phyloP scores from a whole-genome alignment of 2,113 vertebrate genomes.

The Ivindomyrus marchei region DNA sequence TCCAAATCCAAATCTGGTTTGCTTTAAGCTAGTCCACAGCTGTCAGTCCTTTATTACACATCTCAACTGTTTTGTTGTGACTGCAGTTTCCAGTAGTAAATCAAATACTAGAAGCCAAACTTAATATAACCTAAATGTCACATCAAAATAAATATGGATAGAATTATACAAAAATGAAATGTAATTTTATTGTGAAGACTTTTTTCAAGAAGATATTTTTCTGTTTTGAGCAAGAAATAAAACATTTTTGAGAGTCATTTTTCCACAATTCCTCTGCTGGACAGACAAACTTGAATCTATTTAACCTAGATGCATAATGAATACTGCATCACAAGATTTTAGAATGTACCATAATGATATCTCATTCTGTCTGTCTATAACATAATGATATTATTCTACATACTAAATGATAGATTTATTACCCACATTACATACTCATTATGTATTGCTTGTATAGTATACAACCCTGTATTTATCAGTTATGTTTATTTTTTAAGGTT shows the following conservation, averaged over 20 bases:
- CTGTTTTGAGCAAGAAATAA: neutral
- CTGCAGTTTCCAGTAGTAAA: neutral
- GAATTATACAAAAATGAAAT: neutral
- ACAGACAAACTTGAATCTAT: neutral
- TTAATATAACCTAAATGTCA: conserved; percentile 5
- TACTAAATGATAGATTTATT: neutral
- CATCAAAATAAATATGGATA: neutral
- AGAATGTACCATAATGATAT: neutral
- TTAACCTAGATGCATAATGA: neutral
- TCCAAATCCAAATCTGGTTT: neutral
- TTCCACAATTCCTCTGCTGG: neutral
- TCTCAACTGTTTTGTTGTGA: neutral
- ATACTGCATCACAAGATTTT: neutral
- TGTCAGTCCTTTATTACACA: neutral
- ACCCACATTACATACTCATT: neutral
- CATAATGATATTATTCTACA: neutral
- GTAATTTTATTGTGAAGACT: neutral
- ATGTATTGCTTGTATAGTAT: neutral
- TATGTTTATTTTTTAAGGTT: neutral
- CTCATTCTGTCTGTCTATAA: neutral
- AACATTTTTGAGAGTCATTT: neutral
- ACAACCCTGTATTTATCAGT: neutral
- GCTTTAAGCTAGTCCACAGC: neutral
- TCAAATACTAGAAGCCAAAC: neutral
- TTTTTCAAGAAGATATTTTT: neutral